phyloP scores from a whole-genome alignment of 2,888 invertebrate genomes.

The Panorpa germanica region DNA sequence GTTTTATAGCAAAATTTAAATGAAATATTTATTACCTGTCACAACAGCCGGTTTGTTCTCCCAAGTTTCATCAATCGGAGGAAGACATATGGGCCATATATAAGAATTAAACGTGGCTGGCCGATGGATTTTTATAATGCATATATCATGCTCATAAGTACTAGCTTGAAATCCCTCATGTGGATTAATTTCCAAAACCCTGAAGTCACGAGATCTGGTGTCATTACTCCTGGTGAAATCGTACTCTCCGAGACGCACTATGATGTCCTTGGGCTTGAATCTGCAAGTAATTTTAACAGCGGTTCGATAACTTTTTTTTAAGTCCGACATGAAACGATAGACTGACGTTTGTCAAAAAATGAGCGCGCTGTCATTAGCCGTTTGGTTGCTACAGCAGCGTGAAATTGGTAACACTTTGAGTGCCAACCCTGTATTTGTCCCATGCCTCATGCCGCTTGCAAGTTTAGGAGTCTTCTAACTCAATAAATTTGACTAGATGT shows the following conservation, averaged over 20 bases:
- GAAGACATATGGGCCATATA: constrained; percentile 72
- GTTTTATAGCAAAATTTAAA: neutral
- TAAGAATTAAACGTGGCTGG: constrained; percentile 54
- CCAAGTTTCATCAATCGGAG: constrained; percentile 38
- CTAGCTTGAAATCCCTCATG: constrained; percentile 47
- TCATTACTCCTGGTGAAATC: constrained; percentile 48
- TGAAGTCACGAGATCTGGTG: constrained; percentile 48
- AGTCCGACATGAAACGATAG: neutral
- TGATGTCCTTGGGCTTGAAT: constrained; percentile 35
- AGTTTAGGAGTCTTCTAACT: too few relatives aligned
- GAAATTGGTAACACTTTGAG: too few relatives aligned
- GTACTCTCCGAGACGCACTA: constrained; percentile 64
- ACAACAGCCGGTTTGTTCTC: constrained; percentile 43
- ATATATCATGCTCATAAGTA: constrained; percentile 60
- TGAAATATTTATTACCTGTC: constrained; percentile 28
- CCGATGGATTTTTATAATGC: constrained; percentile 44
- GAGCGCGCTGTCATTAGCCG: too few relatives aligned
- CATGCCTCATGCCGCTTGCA: too few relatives aligned
- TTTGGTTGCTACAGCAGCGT: too few relatives aligned
- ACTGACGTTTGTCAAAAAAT: too few relatives aligned
- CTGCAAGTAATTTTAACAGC: constrained; percentile 27
- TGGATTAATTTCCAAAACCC: constrained; percentile 39
- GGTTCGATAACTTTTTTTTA: constrained; percentile 9
- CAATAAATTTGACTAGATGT: too few relatives aligned
- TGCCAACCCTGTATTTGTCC: too few relatives aligned